These are phyloP conservation scores for Aphodius sticticus DNA, from an alignment of 2,888 invertebrate species.

Conservation along the genomic window DNA sequence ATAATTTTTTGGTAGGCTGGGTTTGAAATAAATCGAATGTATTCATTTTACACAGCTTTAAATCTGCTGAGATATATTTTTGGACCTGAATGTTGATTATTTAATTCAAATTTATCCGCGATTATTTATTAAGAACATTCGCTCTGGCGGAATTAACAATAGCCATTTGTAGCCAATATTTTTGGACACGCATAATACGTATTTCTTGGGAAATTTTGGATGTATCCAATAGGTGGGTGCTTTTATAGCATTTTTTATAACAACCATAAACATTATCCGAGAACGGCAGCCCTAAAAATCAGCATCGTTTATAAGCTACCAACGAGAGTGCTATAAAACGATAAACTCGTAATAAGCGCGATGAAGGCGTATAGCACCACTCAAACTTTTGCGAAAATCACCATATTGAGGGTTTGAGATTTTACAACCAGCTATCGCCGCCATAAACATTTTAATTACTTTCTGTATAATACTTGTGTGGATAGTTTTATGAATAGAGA, in stretches of 20 bases:
- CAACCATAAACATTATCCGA: not conserved
- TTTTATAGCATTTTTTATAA: not conserved
- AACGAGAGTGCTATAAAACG: not conserved
- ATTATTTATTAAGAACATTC: too few relatives aligned
- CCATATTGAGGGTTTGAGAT: not conserved
- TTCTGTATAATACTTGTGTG: not conserved
- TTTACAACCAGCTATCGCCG: not conserved
- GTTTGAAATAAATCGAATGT: too few relatives aligned
- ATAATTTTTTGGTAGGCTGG: too few relatives aligned
- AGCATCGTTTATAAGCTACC: not conserved
- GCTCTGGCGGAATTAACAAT: too few relatives aligned
- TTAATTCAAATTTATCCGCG: too few relatives aligned
- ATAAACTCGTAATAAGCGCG: not conserved
- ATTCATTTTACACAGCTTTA: too few relatives aligned
- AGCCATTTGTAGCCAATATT: too few relatives aligned
- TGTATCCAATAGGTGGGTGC: not conserved
- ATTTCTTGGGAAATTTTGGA: not conserved
- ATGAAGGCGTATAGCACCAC: not conserved
- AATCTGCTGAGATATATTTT: too few relatives aligned
- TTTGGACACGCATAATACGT: not conserved
- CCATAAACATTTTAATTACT: not conserved
- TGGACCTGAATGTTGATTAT: too few relatives aligned
- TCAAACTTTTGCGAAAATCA: not conserved
- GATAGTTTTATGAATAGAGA: not conserved
- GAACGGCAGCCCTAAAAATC: slow-evolving; percentile 4